Percentiles rank a stretch among this genome's conserved stretches.
phyloP scores from a whole-genome alignment of 2,113 vertebrate genomes.

The Machaerirhynchus nigripectus region DNA sequence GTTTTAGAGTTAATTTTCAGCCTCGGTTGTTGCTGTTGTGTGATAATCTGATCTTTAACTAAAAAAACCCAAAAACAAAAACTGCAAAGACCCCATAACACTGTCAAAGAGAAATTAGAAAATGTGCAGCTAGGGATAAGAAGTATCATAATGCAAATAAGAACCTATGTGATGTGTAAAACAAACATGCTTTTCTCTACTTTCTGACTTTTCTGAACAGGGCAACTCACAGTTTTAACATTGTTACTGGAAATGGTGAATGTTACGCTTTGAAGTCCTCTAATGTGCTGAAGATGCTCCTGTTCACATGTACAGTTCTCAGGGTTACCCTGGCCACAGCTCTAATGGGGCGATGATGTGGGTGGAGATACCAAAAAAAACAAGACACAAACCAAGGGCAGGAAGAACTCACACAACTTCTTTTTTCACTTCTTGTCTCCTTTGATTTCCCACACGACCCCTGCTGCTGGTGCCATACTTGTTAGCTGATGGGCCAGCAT shows the following conservation, averaged over 20 bases:
- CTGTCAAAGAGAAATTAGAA: neutral
- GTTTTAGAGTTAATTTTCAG: neutral
- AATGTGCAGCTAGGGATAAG: neutral
- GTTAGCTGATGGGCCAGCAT: neutral
- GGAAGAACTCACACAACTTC: neutral
- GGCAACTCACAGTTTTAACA: neutral
- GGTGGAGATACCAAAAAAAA: neutral
- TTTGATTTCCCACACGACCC: neutral
- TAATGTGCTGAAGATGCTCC: constrained; percentile 1
- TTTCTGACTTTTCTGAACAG: neutral
- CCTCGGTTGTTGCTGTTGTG: neutral
- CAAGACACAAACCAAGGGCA: neutral
- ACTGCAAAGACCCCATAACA: neutral
- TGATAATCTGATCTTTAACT: neutral
- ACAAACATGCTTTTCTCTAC: neutral
- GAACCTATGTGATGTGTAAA: neutral
- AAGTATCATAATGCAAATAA: neutral
- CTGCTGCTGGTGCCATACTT: neutral
- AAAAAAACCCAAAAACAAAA: neutral
- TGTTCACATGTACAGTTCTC: neutral
- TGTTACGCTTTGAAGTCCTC: neutral
- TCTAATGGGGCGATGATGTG: neutral
- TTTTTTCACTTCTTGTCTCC: neutral
- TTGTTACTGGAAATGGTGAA: neutral
- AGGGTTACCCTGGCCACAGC: neutral